Conservation (phyloP, 92 coral and sea anemone genomes). For the Diadumene lineata region DNA sequence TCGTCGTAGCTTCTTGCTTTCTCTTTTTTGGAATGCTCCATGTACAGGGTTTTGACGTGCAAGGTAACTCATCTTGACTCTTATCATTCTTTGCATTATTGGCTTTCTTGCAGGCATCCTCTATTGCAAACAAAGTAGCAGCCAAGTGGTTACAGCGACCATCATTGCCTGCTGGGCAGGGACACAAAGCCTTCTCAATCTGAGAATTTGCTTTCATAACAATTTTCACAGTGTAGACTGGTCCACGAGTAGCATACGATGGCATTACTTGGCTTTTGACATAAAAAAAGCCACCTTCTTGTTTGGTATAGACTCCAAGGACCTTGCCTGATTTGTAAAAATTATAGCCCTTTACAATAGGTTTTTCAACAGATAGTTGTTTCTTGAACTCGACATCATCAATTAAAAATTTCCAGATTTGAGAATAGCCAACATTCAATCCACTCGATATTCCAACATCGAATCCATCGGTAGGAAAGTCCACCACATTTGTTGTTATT, state of each 20-base stretch:
- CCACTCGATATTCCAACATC: conserved; percentile 38
- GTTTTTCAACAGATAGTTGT: conserved; percentile 47
- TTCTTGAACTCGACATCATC: conserved; percentile 50
- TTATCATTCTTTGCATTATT: neutral
- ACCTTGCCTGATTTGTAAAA: conserved; percentile 62
- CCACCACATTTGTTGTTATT: conserved; percentile 5
- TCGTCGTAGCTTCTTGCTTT: conserved; percentile 46
- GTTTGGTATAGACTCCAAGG: conserved; percentile 32
- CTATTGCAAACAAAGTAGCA: conserved; percentile 64
- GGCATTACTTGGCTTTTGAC: conserved; percentile 53
- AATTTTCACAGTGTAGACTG: conserved; percentile 52
- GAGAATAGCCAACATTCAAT: conserved; percentile 29
- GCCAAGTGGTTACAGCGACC: conserved; percentile 62
- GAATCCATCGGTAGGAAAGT: conserved; percentile 40
- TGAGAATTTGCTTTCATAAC: conserved; percentile 28
- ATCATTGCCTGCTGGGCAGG: conserved; percentile 64
- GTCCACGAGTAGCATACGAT: conserved; percentile 13
- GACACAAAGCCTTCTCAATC: conserved; percentile 48
- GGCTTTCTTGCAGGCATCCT: conserved; percentile 44
- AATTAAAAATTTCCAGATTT: conserved; percentile 53
- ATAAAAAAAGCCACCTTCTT: conserved; percentile 21
- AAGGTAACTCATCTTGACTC: conserved; percentile 21
- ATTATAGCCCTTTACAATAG: conserved; percentile 54
- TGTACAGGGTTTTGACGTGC: conserved; percentile 61
- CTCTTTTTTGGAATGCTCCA: conserved; percentile 59